Evolutionary conservation across 2,888 invertebrate genomes (phyloP), one percentile per base, ranked within the genome.

Genomic region (Nephrocerus scutellatus): DNA sequence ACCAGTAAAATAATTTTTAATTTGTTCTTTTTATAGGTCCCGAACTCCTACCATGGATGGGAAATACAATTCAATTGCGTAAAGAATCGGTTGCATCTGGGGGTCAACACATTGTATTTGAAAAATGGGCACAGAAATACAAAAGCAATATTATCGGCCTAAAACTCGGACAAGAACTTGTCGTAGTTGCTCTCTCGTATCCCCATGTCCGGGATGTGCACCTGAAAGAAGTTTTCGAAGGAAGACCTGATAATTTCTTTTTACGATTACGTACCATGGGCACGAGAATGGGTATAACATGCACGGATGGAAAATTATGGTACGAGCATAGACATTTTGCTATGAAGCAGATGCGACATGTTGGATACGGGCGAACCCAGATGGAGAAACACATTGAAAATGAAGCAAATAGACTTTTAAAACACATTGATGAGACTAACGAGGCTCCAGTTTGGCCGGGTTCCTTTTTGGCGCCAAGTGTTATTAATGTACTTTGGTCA

Each of bases 401-500:
- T 2, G 81, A 82, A 59, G 55, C 80, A 1, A 43, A 57, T 9
- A 67, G 68, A 14, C 52, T 76, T 15, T 30, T 67, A 14, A 46
- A 55, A 10, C 56, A 59, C n/a, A 59, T 70, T 7, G 41, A 30
- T 0, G 43, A 49, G 1, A 49, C 55, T 0, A 42, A 57, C 0
- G 56, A 45, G 5, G 28, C 38, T 13, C 49, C 62, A 2, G 48
- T 59, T 2, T 63, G 63, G 55, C 68, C 68, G 0, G 67, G 60
- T 1, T 55, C 56, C 12, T 53, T 73, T 43, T 53, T 80, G 35
- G 68, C 76, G 2, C 72, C 75, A 4, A 72, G 73, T 22, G 75
- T 80, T 2, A 70, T 82, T 29, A 82, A 80, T 55, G 76, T 81
- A 1, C 59, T 82, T 7, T 82, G 82, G 82, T 70, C 70, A 10